A percentile compares a stretch with the other conserved stretches of the same genome.
Conservation (phyloP, 2,797 vertebrate genomes). For the Sebastes taczanowskii region DNA sequence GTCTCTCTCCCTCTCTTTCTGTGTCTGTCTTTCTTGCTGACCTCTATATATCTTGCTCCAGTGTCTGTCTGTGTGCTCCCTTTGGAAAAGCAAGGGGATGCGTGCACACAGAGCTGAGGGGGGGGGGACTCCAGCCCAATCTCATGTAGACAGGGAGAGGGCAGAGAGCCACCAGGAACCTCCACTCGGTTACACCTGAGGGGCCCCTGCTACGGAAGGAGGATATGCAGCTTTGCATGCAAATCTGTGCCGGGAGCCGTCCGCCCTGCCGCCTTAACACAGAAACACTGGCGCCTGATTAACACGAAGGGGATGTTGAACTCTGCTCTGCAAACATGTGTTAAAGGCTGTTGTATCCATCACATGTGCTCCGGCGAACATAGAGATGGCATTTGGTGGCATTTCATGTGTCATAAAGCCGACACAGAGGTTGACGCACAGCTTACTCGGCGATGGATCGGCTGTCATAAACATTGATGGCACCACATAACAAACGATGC, state of each 20-base stretch:
- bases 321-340: slow-evolving; percentile 58
- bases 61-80: slow-evolving; percentile 26
- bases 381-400: slow-evolving; percentile 72
- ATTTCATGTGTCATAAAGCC: slow-evolving; percentile 79
- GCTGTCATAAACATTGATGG: slow-evolving; percentile 76
- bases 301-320: slow-evolving; percentile 57
- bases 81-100: slow-evolving; percentile 23
- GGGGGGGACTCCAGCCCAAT: slow-evolving; percentile 37
- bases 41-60: slow-evolving; percentile 32
- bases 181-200: slow-evolving; percentile 66
- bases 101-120: slow-evolving; percentile 28
- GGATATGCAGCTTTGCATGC: slow-evolving; percentile 71
- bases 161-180: slow-evolving; percentile 58
- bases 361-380: slow-evolving; percentile 48
- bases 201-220: slow-evolving; percentile 68
- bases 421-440: slow-evolving; percentile 76
- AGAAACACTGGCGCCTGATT: slow-evolving; percentile 65
- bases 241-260: slow-evolving; percentile 62
- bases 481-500: slow-evolving; percentile 76
- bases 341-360: slow-evolving; percentile 61
- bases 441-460: slow-evolving; percentile 76
- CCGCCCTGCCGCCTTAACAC: slow-evolving; percentile 39
- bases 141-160: slow-evolving; percentile 52
- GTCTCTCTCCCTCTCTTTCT: not conserved
- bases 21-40: slow-evolving; percentile 13